Conservation (phyloP, 35 echinoderm and acorn worm species). For the Chiridota heheva region DNA sequence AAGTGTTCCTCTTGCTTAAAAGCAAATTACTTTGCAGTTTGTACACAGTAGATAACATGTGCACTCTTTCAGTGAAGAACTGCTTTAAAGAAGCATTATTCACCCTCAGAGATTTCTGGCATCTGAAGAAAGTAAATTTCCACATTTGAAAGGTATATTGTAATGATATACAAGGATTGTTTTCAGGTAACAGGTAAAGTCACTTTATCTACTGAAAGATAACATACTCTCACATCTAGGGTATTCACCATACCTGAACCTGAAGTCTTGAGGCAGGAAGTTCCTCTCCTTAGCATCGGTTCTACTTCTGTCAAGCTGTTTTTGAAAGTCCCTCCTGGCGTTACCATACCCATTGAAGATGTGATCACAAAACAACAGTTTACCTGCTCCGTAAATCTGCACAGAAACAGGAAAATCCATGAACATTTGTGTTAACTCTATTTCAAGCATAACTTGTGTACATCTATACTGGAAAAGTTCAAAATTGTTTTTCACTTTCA, state of each 20-base stretch:
- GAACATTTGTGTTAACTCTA: too few relatives aligned
- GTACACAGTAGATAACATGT: too few relatives aligned
- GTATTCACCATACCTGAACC: conserved; percentile 97
- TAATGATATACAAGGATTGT: neutral
- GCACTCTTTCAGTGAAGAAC: too few relatives aligned
- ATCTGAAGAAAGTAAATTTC: neutral
- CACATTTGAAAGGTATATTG: neutral
- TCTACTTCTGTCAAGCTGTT: conserved; percentile 69
- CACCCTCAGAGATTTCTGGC: too few relatives aligned
- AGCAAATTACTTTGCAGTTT: too few relatives aligned
- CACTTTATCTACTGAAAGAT: neutral
- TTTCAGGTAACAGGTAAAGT: neutral
- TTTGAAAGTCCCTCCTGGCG: conserved; percentile 91
- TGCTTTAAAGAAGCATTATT: too few relatives aligned
- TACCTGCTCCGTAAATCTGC: conserved; percentile 80
- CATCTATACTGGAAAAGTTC: too few relatives aligned
- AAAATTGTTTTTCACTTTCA: too few relatives aligned
- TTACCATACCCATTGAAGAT: conserved; percentile 99
- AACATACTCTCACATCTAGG: neutral
- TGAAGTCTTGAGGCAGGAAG: conserved; percentile 91
- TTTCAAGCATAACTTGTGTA: too few relatives aligned
- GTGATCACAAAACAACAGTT: conserved; percentile 89
- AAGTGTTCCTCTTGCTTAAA: too few relatives aligned
- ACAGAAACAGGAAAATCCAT: neutral
- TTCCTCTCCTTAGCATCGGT: conserved; percentile 48